A percentile compares a stretch with the other conserved stretches of the same genome.
These are phyloP conservation scores for Drosophila meridionalis DNA, from an alignment of 2,888 invertebrate species.

Conservation along the genomic window DNA sequence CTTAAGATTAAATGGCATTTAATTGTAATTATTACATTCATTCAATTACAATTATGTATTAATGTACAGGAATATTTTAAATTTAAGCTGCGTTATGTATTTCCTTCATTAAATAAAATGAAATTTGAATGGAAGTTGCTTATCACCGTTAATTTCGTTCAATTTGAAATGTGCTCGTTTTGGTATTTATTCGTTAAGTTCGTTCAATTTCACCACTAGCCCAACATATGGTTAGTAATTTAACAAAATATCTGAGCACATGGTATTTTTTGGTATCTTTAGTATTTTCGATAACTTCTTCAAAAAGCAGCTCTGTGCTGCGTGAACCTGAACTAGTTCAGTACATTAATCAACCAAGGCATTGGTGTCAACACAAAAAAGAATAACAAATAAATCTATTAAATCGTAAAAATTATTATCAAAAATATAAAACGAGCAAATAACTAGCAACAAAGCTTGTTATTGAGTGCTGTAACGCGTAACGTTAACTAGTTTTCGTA, in stretches of 20 bases:
- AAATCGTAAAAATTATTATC: not conserved
- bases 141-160: not conserved
- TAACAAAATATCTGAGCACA: not conserved
- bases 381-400: conserved; percentile 3
- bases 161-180: not conserved
- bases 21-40: not conserved
- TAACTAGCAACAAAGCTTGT: too few relatives aligned
- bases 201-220: not conserved
- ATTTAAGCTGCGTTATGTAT: not conserved
- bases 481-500: too few relatives aligned
- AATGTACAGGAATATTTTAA: not conserved
- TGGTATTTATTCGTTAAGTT: not conserved
- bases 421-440: too few relatives aligned
- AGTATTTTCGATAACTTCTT: not conserved
- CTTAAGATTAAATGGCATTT: not conserved
- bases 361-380: not conserved
- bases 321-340: not conserved
- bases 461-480: not conserved
- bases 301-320: not conserved
- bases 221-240: not conserved
- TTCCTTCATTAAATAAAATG: too few relatives aligned
- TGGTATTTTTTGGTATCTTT: conserved; percentile 2
- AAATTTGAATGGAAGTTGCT: too few relatives aligned
- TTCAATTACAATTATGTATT: not conserved
- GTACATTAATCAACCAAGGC: not conserved